phyloP scores from a whole-genome alignment of 2,888 invertebrate genomes.

The Bellardia bayeri region DNA sequence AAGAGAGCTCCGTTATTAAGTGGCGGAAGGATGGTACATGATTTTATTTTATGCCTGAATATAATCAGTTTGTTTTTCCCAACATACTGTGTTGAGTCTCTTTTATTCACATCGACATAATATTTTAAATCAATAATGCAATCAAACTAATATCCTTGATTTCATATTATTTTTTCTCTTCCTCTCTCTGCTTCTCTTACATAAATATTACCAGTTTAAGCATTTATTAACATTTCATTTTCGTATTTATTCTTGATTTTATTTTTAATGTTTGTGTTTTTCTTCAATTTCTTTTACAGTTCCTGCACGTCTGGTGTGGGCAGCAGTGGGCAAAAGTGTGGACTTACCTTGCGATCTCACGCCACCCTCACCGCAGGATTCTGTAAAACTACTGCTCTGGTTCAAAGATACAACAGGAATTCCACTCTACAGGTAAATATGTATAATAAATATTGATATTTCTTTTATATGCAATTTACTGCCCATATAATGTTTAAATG shows the following conservation, averaged over 20 bases:
- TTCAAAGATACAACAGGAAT: conserved; percentile 94
- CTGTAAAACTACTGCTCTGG: conserved; percentile 94
- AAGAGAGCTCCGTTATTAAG: neutral
- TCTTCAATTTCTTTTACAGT: conserved; percentile 84
- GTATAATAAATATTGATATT: neutral
- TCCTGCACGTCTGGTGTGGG: conserved; percentile 89
- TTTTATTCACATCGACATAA: neutral
- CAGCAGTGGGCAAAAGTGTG: conserved; percentile 90
- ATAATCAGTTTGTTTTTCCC: neutral
- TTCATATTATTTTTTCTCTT: conserved; percentile 13
- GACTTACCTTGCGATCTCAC: conserved; percentile 93
- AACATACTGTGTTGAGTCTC: too few relatives aligned
- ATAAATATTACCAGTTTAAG: neutral
- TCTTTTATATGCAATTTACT: neutral
- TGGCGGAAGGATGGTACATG: conserved; percentile 1
- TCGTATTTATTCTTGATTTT: conserved; percentile 10
- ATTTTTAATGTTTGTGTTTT: conserved; percentile 12
- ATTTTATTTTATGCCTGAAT: conserved; percentile 26
- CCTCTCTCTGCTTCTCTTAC: neutral
- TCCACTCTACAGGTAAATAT: conserved; percentile 92
- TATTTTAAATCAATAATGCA: conserved; percentile 51
- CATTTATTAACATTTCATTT: conserved; percentile 54
- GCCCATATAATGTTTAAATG: too few relatives aligned
- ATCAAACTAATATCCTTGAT: conserved; percentile 64
- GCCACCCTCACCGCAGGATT: conserved; percentile 88